phyloP scores from a whole-genome alignment of 1,140 invertebrate genomes.

The Drosophila varians region DNA sequence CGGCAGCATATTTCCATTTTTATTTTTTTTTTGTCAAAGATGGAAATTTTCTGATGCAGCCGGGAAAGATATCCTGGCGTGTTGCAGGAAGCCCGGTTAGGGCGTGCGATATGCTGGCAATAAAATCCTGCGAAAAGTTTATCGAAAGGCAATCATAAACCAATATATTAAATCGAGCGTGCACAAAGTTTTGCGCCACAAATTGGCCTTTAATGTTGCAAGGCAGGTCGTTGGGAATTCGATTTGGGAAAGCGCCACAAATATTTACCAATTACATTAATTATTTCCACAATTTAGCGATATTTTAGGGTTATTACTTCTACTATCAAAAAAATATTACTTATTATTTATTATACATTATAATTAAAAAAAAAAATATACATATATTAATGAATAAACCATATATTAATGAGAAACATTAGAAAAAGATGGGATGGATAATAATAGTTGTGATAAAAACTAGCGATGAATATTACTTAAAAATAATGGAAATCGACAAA shows the following conservation, averaged over 20 bases:
- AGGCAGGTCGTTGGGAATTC: neutral
- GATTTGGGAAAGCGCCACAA: neutral
- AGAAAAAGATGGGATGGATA: too few species aligned
- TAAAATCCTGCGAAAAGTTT: conserved; percentile 63
- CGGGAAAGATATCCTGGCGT: neutral
- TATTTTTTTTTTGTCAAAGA: conserved; percentile 14
- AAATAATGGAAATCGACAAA: too few species aligned
- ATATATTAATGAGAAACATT: too few species aligned
- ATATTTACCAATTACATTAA: conserved; percentile 4
- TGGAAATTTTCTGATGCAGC: conserved; percentile 20
- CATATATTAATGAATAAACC: too few species aligned
- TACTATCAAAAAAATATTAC: too few species aligned
- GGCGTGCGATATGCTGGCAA: conserved; percentile 40
- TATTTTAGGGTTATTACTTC: too few species aligned
- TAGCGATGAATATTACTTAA: too few species aligned
- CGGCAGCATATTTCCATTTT: conserved; percentile 44
- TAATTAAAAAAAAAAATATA: too few species aligned
- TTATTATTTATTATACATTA: too few species aligned
- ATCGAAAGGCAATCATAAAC: conserved; percentile 65
- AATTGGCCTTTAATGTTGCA: conserved; percentile 9
- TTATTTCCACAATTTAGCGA: too few species aligned
- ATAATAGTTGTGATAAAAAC: too few species aligned
- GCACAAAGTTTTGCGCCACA: conserved; percentile 44
- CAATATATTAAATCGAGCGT: conserved; percentile 71
- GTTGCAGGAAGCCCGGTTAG: conserved; percentile 48